Evolutionary conservation across 2,797 vertebrate species (phyloP).

Genomic region (Coracias cyanogaster): DNA sequence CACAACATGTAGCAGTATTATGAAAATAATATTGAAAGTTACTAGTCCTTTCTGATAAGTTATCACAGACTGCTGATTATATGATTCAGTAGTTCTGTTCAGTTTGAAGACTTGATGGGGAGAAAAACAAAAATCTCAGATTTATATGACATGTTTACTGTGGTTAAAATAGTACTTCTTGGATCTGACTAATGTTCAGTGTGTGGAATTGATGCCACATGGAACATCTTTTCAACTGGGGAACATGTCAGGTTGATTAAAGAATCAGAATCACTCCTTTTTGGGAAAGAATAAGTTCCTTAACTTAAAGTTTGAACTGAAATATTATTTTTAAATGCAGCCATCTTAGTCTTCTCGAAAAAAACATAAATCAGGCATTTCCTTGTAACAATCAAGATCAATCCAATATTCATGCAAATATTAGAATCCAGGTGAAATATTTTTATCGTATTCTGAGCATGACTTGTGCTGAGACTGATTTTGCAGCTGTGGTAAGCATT

Average conservation of each 20-base stretch:
- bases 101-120: not conserved
- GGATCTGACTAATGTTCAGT: not conserved
- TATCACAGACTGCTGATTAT: not conserved
- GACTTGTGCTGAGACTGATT: not conserved
- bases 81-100: not conserved
- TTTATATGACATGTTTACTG: not conserved
- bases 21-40: not conserved
- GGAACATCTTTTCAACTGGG: not conserved
- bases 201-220: not conserved
- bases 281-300: not conserved
- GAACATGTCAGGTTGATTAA: not conserved
- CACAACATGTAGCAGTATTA: not conserved
- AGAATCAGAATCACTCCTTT: not conserved
- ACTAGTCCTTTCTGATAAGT: not conserved
- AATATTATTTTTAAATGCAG: not conserved
- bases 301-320: not conserved
- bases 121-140: not conserved
- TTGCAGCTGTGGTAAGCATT: constrained; percentile 2
- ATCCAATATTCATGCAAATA: not conserved
- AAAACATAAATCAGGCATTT: not conserved
- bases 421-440: not conserved
- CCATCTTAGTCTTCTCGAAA: not conserved
- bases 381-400: not conserved
- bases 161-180: not conserved
- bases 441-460: not conserved